Conservation (phyloP, 2,888 invertebrate species). For the Habrosyne pyritoides region DNA sequence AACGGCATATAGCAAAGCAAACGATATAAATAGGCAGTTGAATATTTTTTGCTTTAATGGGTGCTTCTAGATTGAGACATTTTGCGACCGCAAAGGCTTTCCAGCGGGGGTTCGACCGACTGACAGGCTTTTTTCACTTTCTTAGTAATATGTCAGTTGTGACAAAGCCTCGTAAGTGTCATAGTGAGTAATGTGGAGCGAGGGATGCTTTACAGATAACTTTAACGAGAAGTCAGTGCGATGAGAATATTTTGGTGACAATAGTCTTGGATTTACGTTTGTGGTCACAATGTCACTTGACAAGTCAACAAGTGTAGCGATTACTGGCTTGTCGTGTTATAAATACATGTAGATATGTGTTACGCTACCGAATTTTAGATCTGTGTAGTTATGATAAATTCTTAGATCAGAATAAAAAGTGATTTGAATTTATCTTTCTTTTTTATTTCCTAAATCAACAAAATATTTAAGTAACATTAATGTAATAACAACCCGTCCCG, state of each 20-base stretch:
- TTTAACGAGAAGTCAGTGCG: constrained; percentile 33
- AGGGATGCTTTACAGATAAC: constrained; percentile 37
- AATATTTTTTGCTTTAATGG: constrained; percentile 48
- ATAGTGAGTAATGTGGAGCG: constrained; percentile 36
- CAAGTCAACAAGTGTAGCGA: constrained; percentile 27
- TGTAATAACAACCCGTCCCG: too few relatives aligned
- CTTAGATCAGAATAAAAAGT: too few relatives aligned
- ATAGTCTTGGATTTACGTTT: constrained; percentile 35
- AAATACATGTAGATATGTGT: not conserved
- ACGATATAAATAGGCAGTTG: constrained; percentile 40
- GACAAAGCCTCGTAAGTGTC: constrained; percentile 53
- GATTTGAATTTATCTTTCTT: too few relatives aligned
- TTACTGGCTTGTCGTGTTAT: not conserved
- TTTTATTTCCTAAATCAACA: too few relatives aligned
- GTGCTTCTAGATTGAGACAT: constrained; percentile 69
- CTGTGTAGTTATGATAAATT: not conserved
- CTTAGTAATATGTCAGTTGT: constrained; percentile 66
- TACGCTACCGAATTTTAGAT: not conserved
- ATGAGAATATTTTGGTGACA: constrained; percentile 44
- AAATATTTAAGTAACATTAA: too few relatives aligned
- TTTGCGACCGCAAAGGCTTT: constrained; percentile 74
- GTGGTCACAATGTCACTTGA: constrained; percentile 40
- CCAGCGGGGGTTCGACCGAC: constrained; percentile 67
- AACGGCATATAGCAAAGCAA: constrained; percentile 51
- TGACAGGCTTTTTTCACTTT: constrained; percentile 56